A percentile compares a stretch with the other conserved stretches of the same genome.
Evolutionary conservation across 2,888 invertebrate genomes (phyloP).

Genomic region (Didymodactylos carnosus): DNA sequence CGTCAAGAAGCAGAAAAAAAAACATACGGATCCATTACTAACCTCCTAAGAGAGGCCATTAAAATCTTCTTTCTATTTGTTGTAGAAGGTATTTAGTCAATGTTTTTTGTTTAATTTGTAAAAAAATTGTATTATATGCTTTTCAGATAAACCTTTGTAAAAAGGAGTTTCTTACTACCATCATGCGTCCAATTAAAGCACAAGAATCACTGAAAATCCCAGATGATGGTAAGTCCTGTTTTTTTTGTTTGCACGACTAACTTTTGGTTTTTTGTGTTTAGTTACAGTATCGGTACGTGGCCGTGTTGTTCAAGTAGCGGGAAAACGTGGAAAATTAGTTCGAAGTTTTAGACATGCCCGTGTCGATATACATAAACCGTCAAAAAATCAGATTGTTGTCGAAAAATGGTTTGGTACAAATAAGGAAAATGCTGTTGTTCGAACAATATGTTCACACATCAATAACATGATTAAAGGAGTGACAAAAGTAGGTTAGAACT

Average conservation of each 20-base stretch:
- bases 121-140: no score
- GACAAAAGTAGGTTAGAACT: slow-evolving; percentile 35
- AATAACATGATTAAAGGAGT: slow-evolving; percentile 95
- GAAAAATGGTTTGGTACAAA: slow-evolving; percentile 97
- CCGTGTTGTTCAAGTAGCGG: slow-evolving; percentile 73
- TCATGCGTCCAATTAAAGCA: not conserved
- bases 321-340: slow-evolving; percentile 69
- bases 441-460: slow-evolving; percentile 94
- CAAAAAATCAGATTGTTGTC: slow-evolving; percentile 45
- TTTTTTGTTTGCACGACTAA: no score
- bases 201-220: not conserved
- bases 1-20: no score
- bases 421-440: slow-evolving; percentile 88
- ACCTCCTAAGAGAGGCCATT: no score
- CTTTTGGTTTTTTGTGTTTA: no score
- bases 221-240: not conserved
- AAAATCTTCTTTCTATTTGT: no score
- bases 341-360: slow-evolving; percentile 86
- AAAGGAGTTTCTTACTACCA: no score
- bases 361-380: slow-evolving; percentile 52
- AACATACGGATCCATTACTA: no score
- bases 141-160: no score
- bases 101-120: no score
- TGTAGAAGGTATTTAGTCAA: no score
- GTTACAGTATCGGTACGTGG: slow-evolving; percentile 72